A percentile compares a stretch with the other conserved stretches of the same genome.
Conservation (phyloP, 2,113 vertebrate species). For the Ophthalmolycus amberensis region DNA sequence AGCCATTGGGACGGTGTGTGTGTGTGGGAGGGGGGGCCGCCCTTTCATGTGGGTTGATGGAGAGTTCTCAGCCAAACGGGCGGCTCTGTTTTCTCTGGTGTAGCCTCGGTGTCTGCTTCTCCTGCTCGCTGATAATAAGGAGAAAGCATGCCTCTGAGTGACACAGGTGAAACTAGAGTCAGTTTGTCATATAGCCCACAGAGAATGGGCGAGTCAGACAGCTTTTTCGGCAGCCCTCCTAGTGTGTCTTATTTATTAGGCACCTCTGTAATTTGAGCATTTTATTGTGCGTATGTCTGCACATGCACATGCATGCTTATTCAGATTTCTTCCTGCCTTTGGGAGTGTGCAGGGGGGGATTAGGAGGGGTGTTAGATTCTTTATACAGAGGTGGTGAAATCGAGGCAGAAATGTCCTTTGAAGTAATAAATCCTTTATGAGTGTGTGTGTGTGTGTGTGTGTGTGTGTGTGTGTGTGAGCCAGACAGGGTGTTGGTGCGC, state of each 20-base stretch:
- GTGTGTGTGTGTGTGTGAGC: slow-evolving; percentile 47
- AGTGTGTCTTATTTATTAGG: slow-evolving; percentile 79
- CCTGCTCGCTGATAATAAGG: slow-evolving; percentile 59
- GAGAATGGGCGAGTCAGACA: slow-evolving; percentile 62
- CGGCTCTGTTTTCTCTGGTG: slow-evolving; percentile 53
- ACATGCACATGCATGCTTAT: slow-evolving; percentile 55
- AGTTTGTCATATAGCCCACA: slow-evolving; percentile 71
- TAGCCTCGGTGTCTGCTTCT: slow-evolving; percentile 59
- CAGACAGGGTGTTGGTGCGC: slow-evolving; percentile 90
- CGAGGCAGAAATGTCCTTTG: slow-evolving; percentile 30
- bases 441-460: slow-evolving; percentile 22
- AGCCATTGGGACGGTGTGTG: slow-evolving; percentile 31
- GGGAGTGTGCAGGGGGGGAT: slow-evolving; percentile 31
- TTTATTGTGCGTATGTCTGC: slow-evolving; percentile 57
- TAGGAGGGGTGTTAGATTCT: slow-evolving; percentile 15
- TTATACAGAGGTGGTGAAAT: slow-evolving; percentile 23
- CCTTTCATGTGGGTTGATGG: slow-evolving; percentile 76
- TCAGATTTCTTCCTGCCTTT: slow-evolving; percentile 57
- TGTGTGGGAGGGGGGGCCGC: neutral
- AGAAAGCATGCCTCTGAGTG: slow-evolving; percentile 66
- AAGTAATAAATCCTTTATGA: slow-evolving; percentile 62
- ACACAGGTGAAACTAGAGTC: slow-evolving; percentile 76
- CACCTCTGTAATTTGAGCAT: slow-evolving; percentile 74
- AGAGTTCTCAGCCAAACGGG: slow-evolving; percentile 62
- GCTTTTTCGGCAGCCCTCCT: slow-evolving; percentile 68